Evolutionary conservation across 2,888 invertebrate species (phyloP), one percentile per base, ranked within the genome.

Genomic region (Trichogramma evanescens): DNA sequence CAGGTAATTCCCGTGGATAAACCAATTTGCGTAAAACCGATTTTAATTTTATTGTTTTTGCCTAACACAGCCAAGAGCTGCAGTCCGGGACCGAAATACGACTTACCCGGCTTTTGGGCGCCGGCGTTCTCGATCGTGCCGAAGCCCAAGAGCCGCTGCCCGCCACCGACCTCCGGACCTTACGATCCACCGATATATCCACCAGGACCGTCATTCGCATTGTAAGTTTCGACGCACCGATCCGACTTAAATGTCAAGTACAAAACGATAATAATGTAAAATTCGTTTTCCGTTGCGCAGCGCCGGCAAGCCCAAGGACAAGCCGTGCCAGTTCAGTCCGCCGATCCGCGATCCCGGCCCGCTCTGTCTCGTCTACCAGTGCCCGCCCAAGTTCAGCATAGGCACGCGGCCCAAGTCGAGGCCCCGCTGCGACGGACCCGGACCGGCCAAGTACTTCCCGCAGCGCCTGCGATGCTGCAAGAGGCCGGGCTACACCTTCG

Each of bases 401-500:
- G 79, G 77, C 55, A 73, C 74, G 48, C 75, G 75, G 49, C 73
- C 74, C 58, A 76, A 70, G 1, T 79, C 78, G 56, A 70, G 68
- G 50, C 71, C 78, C 9, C 78, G 77, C 3, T 82, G 82, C 0
- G 78, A 77, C 4, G 80, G 82, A 63, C 74, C 78, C 62, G 83
- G 83, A 69, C 83, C 83, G 39, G 81, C 81, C 4, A 49, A 56
- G 43, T 83, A 83, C 70, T 75, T 80, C 67, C 72, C 72, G 7
- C 80, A 80, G 66, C 76, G 71, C 38, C 70, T 73, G 0, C 79
- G 80, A 75, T 26, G 26, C 26, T 26, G 26, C 26, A 79, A 79
- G 59, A 78, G 79, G 7, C 81, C 81, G 56, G 76, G 81, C 4
- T 86, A 80, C 69, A 83, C 84, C 40, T 86, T 86, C 71, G 86